Evolutionary conservation across 2,888 invertebrate genomes (phyloP).

Genomic region (Drosophila phalerata): DNA sequence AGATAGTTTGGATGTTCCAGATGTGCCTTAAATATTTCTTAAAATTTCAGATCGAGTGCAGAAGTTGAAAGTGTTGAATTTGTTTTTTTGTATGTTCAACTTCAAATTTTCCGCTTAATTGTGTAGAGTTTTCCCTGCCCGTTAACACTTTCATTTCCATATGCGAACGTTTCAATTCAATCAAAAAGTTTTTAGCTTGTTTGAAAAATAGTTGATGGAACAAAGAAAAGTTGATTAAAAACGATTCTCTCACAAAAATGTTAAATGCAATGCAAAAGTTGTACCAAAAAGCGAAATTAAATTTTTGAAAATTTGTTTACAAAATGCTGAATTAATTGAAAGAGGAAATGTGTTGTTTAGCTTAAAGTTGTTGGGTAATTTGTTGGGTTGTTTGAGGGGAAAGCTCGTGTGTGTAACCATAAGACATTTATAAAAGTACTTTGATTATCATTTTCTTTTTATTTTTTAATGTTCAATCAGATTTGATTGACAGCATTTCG

Average conservation of each 20-base stretch:
- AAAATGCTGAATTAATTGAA: conserved; percentile 32
- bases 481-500: conserved; percentile 22
- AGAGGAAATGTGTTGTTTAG: conserved; percentile 30
- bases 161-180: not conserved
- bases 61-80: conserved; percentile 8
- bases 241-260: conserved; percentile 30
- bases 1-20: not conserved
- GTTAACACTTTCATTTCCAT: conserved; percentile 5
- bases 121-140: conserved; percentile 3
- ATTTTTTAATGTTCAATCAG: conserved; percentile 23
- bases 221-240: conserved; percentile 55
- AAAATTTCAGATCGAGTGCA: conserved; percentile 8
- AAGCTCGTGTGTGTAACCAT: conserved; percentile 85
- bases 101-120: conserved; percentile 11
- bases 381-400: conserved; percentile 30
- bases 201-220: conserved; percentile 43
- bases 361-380: conserved; percentile 21
- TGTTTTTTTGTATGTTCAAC: not conserved
- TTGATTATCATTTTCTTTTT: conserved; percentile 41
- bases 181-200: conserved; percentile 38
- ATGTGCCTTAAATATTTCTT: not conserved
- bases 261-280: conserved; percentile 45
- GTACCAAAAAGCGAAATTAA: conserved; percentile 50
- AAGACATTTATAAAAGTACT: conserved; percentile 82
- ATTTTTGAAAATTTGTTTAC: conserved; percentile 35